Base-by-base conservation (phyloP, 2,888 invertebrate species). In the Gisinianus flammeolus region DNA sequence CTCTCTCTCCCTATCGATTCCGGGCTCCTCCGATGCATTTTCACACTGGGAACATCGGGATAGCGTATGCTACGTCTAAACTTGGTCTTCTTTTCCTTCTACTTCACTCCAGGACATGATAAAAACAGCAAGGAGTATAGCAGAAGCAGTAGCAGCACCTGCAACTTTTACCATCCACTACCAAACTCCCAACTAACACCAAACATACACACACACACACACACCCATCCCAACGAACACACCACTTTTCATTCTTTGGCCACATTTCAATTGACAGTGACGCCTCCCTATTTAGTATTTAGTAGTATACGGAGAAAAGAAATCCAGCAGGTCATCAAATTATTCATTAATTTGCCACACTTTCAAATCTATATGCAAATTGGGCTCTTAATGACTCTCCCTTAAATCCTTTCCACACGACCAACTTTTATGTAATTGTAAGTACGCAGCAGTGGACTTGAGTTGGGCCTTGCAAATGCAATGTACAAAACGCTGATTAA, bases 1-100 rank as follows among this genome's bases (percentile, higher is more conserved):
- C 58, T n/a, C 1, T 26, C 2, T 3, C 26, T 26, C 73, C 62
- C n/a, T 73, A 71, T 71, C 71, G 71, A 71, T 71, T 71, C 52
- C 56, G 71, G 56, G 3, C 56, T 56, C n/a, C 33, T 31, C 62
- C 62, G 62, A 58, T 58, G 26, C 71, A 58, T 71, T 71, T 31
- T 71, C 71, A 58, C 31, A n/a, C n/a, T n/a, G n/a, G 19, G 52
- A 52, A 10, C 24, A 66, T 22, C 52, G 52, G 69, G 69, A 35
- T 54, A 44, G 69, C n/a, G 16, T 68, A 35, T 70, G 69, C 52
- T 70, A 22, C 4, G 54, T 44, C 66, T 26, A 66, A 26, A 56
- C n/a, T n/a, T n/a, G n/a, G n/a, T n/a, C n/a, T 26, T 66, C 31
- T n/a, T 30, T 24, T 24, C 62, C 62, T 24, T 24, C 26, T 44